Evolutionary conservation across 2,888 invertebrate genomes (phyloP).

Genomic region (Polydrusus tereticollis): DNA sequence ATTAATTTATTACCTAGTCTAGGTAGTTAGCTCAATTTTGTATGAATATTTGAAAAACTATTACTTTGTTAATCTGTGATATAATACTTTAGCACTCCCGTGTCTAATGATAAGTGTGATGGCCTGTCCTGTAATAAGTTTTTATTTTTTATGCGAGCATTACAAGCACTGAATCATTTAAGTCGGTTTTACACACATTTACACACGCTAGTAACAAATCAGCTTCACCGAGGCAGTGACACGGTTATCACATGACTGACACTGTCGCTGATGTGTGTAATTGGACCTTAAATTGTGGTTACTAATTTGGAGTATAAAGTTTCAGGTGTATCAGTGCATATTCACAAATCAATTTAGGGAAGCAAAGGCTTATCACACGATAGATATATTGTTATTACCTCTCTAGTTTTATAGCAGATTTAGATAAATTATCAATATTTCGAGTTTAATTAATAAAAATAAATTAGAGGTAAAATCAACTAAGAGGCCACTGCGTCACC

Average conservation of each 20-base stretch:
- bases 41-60: constrained; percentile 13
- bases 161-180: too few species aligned
- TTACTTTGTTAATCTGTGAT: constrained; percentile 43
- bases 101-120: background rate
- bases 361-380: background rate
- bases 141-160: too few species aligned
- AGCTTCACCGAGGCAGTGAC: too few species aligned
- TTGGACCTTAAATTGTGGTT: too few species aligned
- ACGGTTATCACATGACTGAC: too few species aligned
- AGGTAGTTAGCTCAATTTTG: constrained; percentile 37
- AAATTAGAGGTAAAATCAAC: too few species aligned
- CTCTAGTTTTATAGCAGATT: background rate
- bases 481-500: too few species aligned
- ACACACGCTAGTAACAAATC: too few species aligned
- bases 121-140: background rate
- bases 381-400: background rate
- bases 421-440: background rate
- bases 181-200: too few species aligned
- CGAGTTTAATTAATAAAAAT: background rate
- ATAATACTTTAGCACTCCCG: constrained; percentile 7
- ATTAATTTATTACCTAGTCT: constrained; percentile 26
- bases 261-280: too few species aligned
- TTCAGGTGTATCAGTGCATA: background rate
- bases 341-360: background rate
- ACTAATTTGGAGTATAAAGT: background rate